These are phyloP conservation scores for Notothenia rossii DNA, from an alignment of 2,113 vertebrate genomes.

Conservation along the genomic window DNA sequence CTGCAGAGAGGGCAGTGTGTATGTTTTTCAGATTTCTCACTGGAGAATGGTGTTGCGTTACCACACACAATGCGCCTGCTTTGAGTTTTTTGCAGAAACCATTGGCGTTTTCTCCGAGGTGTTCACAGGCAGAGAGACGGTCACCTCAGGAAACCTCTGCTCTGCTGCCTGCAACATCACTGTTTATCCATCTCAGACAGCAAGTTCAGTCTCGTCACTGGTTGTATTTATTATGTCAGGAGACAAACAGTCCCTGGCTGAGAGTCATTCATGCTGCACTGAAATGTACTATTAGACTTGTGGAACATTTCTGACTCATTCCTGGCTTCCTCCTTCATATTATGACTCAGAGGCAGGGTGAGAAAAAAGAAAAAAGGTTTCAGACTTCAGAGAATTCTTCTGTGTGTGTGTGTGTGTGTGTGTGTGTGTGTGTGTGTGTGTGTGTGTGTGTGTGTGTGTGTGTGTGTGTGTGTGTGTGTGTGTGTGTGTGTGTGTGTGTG, in stretches of 20 bases:
- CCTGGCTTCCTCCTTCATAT: constrained; percentile 82
- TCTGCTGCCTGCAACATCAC: not conserved
- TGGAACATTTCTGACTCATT: constrained; percentile 91
- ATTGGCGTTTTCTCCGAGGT: not conserved
- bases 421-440: constrained; percentile 28
- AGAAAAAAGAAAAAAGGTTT: constrained; percentile 55
- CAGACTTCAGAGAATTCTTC: constrained; percentile 55
- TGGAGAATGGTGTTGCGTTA: not conserved
- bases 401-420: constrained; percentile 26
- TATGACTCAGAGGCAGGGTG: constrained; percentile 88
- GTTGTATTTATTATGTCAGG: constrained; percentile 57
- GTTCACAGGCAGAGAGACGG: not conserved
- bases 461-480: constrained; percentile 34
- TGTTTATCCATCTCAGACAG: not conserved
- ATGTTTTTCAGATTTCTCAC: constrained; percentile 11
- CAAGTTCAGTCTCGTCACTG: constrained; percentile 33
- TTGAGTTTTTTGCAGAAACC: constrained; percentile 7
- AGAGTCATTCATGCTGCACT: constrained; percentile 72
- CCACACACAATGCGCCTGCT: not conserved
- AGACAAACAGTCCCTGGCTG: constrained; percentile 46
- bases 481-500: constrained; percentile 23
- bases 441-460: constrained; percentile 29
- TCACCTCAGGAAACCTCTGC: constrained; percentile 10
- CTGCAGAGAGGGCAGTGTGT: constrained; percentile 3
- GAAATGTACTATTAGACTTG: constrained; percentile 70